phyloP scores from a whole-genome alignment of 2,797 vertebrate genomes.

The Fistularia tabacaria region DNA sequence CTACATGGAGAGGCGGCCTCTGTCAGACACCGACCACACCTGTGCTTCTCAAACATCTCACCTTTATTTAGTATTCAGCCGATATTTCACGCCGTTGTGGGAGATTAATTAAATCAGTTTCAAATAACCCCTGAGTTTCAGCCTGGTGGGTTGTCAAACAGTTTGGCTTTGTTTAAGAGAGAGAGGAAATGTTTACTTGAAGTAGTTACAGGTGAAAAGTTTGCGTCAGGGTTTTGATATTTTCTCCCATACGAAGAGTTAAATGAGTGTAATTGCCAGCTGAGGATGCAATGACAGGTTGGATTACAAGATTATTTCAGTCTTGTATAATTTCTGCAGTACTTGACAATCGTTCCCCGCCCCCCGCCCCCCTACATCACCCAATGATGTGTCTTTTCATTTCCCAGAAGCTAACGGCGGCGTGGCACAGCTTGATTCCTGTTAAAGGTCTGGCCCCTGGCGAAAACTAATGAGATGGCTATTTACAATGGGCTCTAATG shows the following conservation, averaged over 20 bases:
- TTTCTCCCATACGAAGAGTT: constrained; percentile 41
- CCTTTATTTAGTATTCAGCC: constrained; percentile 49
- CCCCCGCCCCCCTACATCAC: constrained; percentile 25
- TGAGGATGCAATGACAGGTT: constrained; percentile 56
- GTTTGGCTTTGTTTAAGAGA: constrained; percentile 47
- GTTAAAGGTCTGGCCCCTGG: constrained; percentile 45
- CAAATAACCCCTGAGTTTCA: constrained; percentile 34
- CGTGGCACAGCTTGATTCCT: constrained; percentile 63
- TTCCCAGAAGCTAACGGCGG: constrained; percentile 53
- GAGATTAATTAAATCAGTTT: constrained; percentile 47
- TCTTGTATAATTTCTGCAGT: constrained; percentile 44
- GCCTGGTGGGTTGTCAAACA: constrained; percentile 40
- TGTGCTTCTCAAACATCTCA: constrained; percentile 42
- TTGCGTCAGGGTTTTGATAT: constrained; percentile 23
- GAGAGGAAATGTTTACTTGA: constrained; percentile 37
- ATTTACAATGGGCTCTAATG: constrained; percentile 45
- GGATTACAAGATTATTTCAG: constrained; percentile 48
- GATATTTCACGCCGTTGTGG: constrained; percentile 47
- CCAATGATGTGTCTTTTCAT: constrained; percentile 57
- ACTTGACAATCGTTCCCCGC: constrained; percentile 49
- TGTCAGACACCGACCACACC: constrained; percentile 66
- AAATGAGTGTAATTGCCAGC: constrained; percentile 44
- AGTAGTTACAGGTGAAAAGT: constrained; percentile 19
- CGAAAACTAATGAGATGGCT: constrained; percentile 58
- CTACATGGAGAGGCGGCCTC: constrained; percentile 26